These are phyloP conservation scores for Candoia aspera DNA, from an alignment of 2,113 vertebrate species.

Conservation along the genomic window DNA sequence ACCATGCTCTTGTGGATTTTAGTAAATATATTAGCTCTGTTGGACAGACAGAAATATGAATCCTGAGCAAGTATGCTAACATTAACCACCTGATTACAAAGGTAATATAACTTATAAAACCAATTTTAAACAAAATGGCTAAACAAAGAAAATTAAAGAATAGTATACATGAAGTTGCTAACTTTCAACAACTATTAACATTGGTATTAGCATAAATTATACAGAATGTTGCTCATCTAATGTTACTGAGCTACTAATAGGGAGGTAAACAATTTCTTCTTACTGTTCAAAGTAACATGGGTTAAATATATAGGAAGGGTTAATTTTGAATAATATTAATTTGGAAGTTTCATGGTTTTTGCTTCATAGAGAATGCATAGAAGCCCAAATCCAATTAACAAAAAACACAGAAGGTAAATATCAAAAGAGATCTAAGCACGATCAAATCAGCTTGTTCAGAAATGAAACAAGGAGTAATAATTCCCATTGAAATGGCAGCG, in stretches of 20 bases:
- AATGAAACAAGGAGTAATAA: conserved; percentile 51
- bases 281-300: neutral
- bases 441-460: conserved; percentile 46
- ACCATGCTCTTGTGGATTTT: neutral
- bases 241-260: neutral
- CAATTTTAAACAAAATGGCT: neutral
- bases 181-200: neutral
- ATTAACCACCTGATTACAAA: neutral
- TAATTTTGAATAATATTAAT: conserved; percentile 32
- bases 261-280: neutral
- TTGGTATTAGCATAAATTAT: neutral
- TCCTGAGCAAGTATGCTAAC: neutral
- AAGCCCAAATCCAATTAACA: conserved; percentile 48
- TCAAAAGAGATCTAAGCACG: conserved; percentile 37
- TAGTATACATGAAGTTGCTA: neutral
- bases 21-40: neutral
- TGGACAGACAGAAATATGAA: neutral
- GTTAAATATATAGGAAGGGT: conserved; percentile 15
- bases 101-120: neutral
- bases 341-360: conserved; percentile 33
- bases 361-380: conserved; percentile 20
- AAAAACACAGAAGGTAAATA: conserved; percentile 44
- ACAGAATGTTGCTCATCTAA: neutral
- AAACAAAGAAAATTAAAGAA: neutral
- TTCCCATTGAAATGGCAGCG: conserved; percentile 53